phyloP scores from a whole-genome alignment of 2,888 invertebrate species.

The Aporophyla nigra region DNA sequence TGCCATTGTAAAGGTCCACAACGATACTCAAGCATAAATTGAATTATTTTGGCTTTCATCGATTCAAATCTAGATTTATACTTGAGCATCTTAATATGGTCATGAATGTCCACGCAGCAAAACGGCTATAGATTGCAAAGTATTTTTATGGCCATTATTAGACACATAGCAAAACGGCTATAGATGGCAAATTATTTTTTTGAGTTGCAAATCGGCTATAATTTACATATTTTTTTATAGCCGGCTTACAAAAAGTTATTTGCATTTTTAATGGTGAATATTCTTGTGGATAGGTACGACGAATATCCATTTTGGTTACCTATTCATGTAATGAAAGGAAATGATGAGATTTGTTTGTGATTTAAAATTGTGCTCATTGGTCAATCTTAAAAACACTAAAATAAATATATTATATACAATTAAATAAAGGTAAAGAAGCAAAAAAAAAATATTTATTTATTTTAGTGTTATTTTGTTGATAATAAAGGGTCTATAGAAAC shows the following conservation, averaged over 20 bases:
- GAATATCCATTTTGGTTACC: constrained; percentile 10
- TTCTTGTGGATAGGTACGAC: background rate
- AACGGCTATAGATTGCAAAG: too few relatives aligned
- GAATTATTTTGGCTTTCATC: too few relatives aligned
- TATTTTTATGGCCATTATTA: too few relatives aligned
- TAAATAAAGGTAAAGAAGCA: too few relatives aligned
- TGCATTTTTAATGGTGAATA: background rate
- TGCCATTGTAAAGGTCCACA: background rate
- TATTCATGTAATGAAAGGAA: background rate
- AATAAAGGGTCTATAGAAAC: too few relatives aligned
- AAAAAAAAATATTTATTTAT: too few relatives aligned
- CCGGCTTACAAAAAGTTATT: background rate
- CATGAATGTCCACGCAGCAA: too few relatives aligned
- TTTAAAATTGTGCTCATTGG: constrained; percentile 17
- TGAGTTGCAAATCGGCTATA: background rate
- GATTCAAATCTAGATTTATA: background rate
- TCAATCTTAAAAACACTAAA: too few relatives aligned
- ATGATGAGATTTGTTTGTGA: background rate
- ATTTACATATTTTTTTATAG: background rate
- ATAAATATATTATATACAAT: too few relatives aligned
- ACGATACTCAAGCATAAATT: background rate
- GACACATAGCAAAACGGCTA: too few relatives aligned
- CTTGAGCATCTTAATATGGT: background rate
- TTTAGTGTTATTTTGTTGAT: too few relatives aligned
- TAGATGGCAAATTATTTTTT: background rate